Percentiles rank a stretch among this genome's conserved stretches.
phyloP scores from a whole-genome alignment of 35 echinoderm and acorn worm species.

The Lytechinus variegatus region DNA sequence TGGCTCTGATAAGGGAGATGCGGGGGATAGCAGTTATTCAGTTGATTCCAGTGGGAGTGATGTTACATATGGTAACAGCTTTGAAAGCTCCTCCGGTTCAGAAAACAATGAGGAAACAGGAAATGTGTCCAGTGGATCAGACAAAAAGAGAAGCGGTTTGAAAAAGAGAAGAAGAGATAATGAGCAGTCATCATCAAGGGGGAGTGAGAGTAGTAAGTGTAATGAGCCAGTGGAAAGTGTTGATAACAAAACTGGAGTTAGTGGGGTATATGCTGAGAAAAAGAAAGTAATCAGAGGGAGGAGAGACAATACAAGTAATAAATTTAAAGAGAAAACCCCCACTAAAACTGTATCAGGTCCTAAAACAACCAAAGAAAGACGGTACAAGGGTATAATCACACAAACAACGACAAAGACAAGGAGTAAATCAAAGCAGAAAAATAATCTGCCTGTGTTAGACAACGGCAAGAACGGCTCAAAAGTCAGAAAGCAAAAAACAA shows the following conservation, averaged over 20 bases:
- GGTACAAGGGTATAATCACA: not conserved
- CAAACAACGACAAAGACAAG: not conserved
- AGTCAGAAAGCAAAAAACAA: not conserved
- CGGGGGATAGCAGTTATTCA: not conserved
- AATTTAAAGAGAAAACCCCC: not conserved
- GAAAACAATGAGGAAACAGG: not conserved
- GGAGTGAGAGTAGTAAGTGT: not conserved
- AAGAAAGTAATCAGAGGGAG: not conserved
- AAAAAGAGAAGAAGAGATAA: not conserved
- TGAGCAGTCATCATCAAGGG: not conserved
- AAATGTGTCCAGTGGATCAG: not conserved
- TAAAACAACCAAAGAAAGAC: not conserved
- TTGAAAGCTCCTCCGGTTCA: conserved; percentile 3
- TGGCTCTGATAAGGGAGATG: not conserved
- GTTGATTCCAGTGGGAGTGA: conserved; percentile 9
- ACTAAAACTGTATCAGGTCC: not conserved
- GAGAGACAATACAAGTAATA: not conserved
- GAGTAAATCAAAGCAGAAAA: not conserved
- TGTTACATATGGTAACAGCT: conserved; percentile 43
- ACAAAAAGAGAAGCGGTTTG: not conserved
- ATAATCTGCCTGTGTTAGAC: not conserved
- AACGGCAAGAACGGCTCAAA: not conserved
- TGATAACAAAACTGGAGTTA: not conserved
- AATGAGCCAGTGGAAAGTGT: not conserved
- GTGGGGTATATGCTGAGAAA: not conserved